Evolutionary conservation across 2,888 invertebrate genomes (phyloP).

Genomic region (Platycheirus rosarum): DNA sequence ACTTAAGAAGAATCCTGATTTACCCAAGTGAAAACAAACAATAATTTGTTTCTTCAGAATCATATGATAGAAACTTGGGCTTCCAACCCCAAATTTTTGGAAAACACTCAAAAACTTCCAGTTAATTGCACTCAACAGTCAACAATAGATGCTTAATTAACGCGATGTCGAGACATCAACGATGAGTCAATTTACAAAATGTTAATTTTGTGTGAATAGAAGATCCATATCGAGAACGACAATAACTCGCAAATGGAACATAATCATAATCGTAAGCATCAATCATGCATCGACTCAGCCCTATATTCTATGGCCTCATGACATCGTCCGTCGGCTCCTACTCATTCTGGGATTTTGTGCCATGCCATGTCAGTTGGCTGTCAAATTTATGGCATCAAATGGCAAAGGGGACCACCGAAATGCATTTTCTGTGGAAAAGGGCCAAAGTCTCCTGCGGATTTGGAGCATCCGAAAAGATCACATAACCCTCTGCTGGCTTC

Average conservation of each 20-base stretch:
- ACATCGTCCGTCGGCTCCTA: conserved; percentile 16
- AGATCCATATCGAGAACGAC: conserved; percentile 11
- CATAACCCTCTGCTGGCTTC: conserved; percentile 39
- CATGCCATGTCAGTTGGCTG: conserved; percentile 60
- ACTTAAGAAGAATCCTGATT: conserved; percentile 26
- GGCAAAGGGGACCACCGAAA: conserved; percentile 37
- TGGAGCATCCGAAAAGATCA: conserved; percentile 39
- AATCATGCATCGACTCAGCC: conserved; percentile 54
- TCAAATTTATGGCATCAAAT: conserved; percentile 66
- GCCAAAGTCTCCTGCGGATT: conserved; percentile 28
- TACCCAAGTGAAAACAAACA: conserved; percentile 38
- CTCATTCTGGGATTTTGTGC: conserved; percentile 53
- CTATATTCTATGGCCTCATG: conserved; percentile 6
- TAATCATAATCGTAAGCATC: conserved; percentile 69
- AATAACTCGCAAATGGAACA: conserved; percentile 20
- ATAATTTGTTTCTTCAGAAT: neutral
- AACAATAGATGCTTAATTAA: conserved; percentile 61
- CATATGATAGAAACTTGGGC: neutral
- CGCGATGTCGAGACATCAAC: conserved; percentile 19
- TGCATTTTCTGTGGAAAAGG: conserved; percentile 36
- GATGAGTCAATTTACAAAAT: conserved; percentile 55
- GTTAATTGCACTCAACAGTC: conserved; percentile 60
- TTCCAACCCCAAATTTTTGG: conserved; percentile 2
- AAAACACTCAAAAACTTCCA: conserved; percentile 43
- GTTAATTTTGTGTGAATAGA: conserved; percentile 44